Percentiles rank a stretch among this genome's conserved stretches.
These are phyloP conservation scores for Cynopterus brachyotis DNA, from an alignment of 2,113 vertebrate genomes.

Conservation along the genomic window DNA sequence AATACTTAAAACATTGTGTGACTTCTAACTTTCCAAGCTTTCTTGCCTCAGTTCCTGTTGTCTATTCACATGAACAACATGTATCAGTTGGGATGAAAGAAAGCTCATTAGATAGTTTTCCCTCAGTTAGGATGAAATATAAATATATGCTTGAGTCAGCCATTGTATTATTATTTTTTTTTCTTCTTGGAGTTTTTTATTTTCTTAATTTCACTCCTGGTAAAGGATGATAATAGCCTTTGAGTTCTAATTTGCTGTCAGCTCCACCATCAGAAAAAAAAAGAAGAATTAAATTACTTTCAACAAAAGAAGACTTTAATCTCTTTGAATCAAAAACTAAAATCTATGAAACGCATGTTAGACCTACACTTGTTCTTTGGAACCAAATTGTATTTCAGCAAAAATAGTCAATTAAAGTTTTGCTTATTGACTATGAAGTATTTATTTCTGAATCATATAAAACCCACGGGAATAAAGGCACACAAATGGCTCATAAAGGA, in stretches of 20 bases:
- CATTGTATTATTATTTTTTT: neutral
- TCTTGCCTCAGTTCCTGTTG: neutral
- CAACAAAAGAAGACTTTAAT: slow-evolving; percentile 37
- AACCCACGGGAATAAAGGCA: neutral
- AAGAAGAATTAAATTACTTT: neutral
- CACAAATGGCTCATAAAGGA: neutral
- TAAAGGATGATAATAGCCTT: neutral
- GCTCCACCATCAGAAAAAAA: neutral
- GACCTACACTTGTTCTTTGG: neutral
- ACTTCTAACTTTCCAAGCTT: neutral
- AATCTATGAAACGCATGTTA: neutral
- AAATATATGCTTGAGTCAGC: neutral
- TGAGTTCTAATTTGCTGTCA: slow-evolving; percentile 10
- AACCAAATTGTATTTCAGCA: slow-evolving; percentile 31
- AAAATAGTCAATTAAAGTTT: slow-evolving; percentile 50
- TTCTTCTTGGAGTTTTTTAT: neutral
- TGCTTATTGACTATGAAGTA: slow-evolving; percentile 26
- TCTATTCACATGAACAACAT: neutral
- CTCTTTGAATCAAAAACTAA: neutral
- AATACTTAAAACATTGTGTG: neutral
- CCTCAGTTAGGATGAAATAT: neutral
- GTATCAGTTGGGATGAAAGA: neutral
- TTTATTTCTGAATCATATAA: neutral
- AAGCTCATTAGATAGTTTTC: neutral
- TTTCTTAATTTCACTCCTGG: slow-evolving; percentile 40